Evolutionary conservation across 2,113 vertebrate species (phyloP).

Genomic region (Clarias magur): DNA sequence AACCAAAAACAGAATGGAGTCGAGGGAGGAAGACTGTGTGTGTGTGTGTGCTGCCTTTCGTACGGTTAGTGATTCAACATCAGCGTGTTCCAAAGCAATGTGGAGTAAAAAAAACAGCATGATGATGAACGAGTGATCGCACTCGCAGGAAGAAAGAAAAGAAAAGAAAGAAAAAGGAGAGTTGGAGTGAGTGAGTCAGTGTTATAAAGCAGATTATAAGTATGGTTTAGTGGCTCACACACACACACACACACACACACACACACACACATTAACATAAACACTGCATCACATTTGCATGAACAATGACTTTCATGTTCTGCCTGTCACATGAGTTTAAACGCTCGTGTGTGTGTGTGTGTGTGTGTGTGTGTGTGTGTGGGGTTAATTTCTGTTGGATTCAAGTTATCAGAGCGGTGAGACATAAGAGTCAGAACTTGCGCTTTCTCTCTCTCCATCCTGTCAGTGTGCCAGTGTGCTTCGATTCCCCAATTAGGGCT

Average conservation of each 20-base stretch:
- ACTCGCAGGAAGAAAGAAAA: background rate
- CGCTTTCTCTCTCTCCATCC: background rate
- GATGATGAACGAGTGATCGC: background rate
- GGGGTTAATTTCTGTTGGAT: background rate
- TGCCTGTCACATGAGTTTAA: background rate
- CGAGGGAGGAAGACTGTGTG: too few relatives aligned
- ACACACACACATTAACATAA: too few relatives aligned
- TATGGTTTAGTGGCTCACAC: background rate
- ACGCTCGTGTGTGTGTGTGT: background rate
- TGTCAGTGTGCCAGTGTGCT: constrained; percentile 3
- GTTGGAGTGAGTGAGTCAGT: background rate
- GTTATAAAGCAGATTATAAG: background rate
- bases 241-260: background rate
- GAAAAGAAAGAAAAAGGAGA: background rate
- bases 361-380: background rate
- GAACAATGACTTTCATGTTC: background rate
- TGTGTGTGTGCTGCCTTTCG: too few relatives aligned
- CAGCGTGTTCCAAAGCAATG: background rate
- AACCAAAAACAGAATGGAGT: too few relatives aligned
- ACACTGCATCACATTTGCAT: background rate
- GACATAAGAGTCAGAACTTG: background rate
- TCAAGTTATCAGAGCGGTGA: background rate
- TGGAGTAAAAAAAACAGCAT: background rate
- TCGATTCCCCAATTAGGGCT: constrained; percentile 40
- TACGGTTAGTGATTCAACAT: too few relatives aligned